Evolutionary conservation across 1,140 invertebrate species (phyloP), one percentile per base, ranked within the genome.

Genomic region (Cherax quadricarinatus): DNA sequence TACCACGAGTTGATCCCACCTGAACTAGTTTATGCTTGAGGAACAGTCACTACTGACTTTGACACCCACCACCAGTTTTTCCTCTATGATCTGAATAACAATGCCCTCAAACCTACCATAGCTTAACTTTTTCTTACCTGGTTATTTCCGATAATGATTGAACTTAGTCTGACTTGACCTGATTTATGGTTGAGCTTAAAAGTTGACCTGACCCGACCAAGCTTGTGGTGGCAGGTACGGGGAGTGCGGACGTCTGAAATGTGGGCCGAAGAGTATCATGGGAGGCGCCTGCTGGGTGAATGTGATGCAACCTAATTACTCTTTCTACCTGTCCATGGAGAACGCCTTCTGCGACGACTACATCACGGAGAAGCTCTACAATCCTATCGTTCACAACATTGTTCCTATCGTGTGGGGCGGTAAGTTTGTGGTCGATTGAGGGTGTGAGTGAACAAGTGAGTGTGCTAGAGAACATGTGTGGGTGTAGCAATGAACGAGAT

Each of bases 401-500:
- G 90, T 92, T 16, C 90, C 90, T 18, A 51, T 92, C 18, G 90
- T 92, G 41, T 92, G 82, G 79, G 90, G 90, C 78, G 81, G 88
- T 90, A 70, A 79, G 88, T 80, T n/a, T 4, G 12, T 24, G 24
- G 16, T 6, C 10, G 30, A 18, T 9, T 83, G 53, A 18, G 48
- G 12, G 53, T 83, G 53, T 53, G 48, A 18, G 53, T 83, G 18
- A 18, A 16, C 18, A 24, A 49, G 53, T 6, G 48, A 18, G 53
- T 83, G 53, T 9, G 48, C 18, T 10, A 21, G 53, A 18, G 48
- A 3, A 21, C 51, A 24, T 53, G 48, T 53, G 53, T 83, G 53
- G 18, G 75, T 79, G 75, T 79, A n/a, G 12, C 9, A n/a, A n/a
- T 79, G 75, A n/a, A 24, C 24, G 75, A n/a, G 75, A n/a, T 41